These are phyloP conservation scores for Speoplatyrhinus poulsoni DNA, from an alignment of 2,113 vertebrate species.

Conservation along the genomic window DNA sequence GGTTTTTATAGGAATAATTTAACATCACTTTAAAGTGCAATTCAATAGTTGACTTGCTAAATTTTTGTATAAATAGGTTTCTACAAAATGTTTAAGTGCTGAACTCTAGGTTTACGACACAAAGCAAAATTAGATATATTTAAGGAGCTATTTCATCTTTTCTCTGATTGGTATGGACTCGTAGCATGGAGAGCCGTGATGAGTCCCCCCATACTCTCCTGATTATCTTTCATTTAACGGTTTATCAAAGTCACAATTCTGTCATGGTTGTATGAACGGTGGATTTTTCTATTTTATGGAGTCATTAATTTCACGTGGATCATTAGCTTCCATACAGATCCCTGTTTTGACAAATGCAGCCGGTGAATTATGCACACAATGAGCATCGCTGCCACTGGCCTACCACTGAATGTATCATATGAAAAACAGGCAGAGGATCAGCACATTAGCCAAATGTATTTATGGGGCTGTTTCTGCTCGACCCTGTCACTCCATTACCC, in stretches of 20 bases:
- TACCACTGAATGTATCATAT: slow-evolving; percentile 83
- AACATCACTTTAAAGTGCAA: no score
- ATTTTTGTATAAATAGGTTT: no score
- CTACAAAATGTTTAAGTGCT: no score
- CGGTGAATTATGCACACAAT: slow-evolving; percentile 92
- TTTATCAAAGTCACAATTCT: slow-evolving; percentile 90
- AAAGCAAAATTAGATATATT: no score
- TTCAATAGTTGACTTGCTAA: no score
- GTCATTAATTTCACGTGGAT: slow-evolving; percentile 97
- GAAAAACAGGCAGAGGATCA: slow-evolving; percentile 84
- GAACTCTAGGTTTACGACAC: no score
- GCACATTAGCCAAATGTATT: slow-evolving; percentile 76
- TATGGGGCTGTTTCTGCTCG: slow-evolving; percentile 46
- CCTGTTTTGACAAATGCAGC: slow-evolving; percentile 95
- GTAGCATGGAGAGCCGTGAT: slow-evolving; percentile 26
- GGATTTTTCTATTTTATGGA: slow-evolving; percentile 97
- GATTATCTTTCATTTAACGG: slow-evolving; percentile 87
- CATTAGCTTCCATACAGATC: slow-evolving; percentile 92
- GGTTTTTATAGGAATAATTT: no score
- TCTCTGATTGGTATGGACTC: not conserved
- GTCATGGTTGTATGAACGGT: slow-evolving; percentile 81
- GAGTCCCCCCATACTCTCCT: slow-evolving; percentile 76
- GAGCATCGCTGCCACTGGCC: slow-evolving; percentile 68
- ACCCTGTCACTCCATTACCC: slow-evolving; percentile 69
- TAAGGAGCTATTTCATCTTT: not conserved